Percentiles rank a stretch among this genome's conserved stretches.
These are phyloP conservation scores for Apistogramma diplotaenia DNA, from an alignment of 2,113 vertebrate genomes.

Conservation along the genomic window DNA sequence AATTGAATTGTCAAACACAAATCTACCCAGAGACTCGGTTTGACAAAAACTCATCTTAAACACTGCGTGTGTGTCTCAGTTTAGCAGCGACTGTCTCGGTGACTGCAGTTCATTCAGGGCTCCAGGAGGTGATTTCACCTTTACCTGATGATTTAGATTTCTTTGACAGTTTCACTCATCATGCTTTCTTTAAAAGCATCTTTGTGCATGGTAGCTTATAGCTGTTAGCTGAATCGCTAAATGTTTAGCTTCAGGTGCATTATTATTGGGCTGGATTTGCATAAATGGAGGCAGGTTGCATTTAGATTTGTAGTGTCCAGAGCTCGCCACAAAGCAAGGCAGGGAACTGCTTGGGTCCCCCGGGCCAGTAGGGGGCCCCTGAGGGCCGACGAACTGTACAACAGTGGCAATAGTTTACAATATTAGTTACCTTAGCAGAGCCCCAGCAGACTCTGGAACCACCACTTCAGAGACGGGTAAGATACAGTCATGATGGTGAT, in stretches of 20 bases:
- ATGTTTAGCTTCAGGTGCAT: not conserved
- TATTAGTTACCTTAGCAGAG: not conserved
- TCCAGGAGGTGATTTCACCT: not conserved
- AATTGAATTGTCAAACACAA: slow-evolving; percentile 65
- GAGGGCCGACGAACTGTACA: not conserved
- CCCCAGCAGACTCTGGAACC: not conserved
- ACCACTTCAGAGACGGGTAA: not conserved
- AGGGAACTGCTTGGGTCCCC: not conserved
- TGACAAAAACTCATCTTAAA: slow-evolving; percentile 31
- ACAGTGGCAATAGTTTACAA: not conserved
- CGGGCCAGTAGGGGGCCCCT: not conserved
- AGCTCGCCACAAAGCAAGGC: not conserved
- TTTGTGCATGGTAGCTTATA: not conserved
- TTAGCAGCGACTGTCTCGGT: not conserved
- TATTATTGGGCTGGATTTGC: not conserved
- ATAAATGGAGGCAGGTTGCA: not conserved
- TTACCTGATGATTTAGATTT: not conserved
- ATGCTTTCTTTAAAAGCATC: not conserved
- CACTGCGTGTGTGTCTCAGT: not conserved
- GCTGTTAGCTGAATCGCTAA: not conserved
- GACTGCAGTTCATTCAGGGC: not conserved
- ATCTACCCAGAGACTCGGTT: slow-evolving; percentile 43
- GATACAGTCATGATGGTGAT: not conserved
- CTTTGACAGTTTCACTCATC: not conserved
- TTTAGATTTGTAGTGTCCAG: not conserved